These are phyloP conservation scores for Agonopterix heracliana DNA, from an alignment of 2,888 invertebrate genomes.

Conservation along the genomic window DNA sequence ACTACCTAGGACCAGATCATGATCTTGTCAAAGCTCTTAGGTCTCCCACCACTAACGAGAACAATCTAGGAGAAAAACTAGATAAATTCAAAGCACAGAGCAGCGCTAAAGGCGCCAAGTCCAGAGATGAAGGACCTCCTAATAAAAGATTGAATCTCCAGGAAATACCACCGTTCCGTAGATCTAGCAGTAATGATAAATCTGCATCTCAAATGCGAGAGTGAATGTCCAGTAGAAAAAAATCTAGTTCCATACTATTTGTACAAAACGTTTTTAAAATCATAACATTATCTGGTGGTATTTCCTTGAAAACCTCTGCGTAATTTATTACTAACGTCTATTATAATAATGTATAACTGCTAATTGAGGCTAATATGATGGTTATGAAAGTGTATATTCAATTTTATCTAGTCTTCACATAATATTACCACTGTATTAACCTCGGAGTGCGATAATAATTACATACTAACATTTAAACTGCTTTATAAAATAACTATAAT, in stretches of 20 bases:
- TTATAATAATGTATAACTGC: slow-evolving; percentile 29
- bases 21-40: slow-evolving; percentile 68
- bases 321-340: slow-evolving; percentile 20
- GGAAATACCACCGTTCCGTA: slow-evolving; percentile 73
- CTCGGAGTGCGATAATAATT: slow-evolving; percentile 18
- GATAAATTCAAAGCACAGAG: slow-evolving; percentile 57
- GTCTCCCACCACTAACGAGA: slow-evolving; percentile 63
- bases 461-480: slow-evolving; percentile 13
- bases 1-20: slow-evolving; percentile 79
- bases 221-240: slow-evolving; percentile 12
- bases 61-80: slow-evolving; percentile 53
- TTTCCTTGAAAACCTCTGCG: slow-evolving; percentile 28
- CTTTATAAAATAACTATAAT: slow-evolving; percentile 23
- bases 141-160: slow-evolving; percentile 69
- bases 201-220: slow-evolving; percentile 31
- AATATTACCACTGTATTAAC: slow-evolving; percentile 29
- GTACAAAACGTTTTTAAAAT: background rate
- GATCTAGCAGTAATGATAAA: slow-evolving; percentile 45
- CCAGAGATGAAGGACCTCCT: slow-evolving; percentile 74
- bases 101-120: slow-evolving; percentile 63
- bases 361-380: slow-evolving; percentile 37
- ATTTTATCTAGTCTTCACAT: slow-evolving; percentile 6
- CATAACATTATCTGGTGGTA: slow-evolving; percentile 31
- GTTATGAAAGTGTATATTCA: slow-evolving; percentile 16
- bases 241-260: background rate